phyloP scores from a whole-genome alignment of 1,140 invertebrate genomes.

The Scaptomyza montana region DNA sequence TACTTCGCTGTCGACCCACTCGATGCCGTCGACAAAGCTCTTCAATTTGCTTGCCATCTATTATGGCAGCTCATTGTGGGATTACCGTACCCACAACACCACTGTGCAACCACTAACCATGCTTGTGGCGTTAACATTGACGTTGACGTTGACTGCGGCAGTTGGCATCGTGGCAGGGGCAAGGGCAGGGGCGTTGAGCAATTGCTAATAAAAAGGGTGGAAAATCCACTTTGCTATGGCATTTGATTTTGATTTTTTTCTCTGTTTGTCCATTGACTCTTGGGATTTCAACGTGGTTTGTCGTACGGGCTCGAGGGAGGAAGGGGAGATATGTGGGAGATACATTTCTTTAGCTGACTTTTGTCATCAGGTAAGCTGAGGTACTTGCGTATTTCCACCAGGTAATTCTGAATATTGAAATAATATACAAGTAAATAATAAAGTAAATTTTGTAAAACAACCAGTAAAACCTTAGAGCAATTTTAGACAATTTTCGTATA shows the following conservation, averaged over 20 bases:
- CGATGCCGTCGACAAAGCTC: slow-evolving; percentile 77
- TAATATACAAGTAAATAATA: neutral
- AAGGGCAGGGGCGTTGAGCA: slow-evolving; percentile 38
- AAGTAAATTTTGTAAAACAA: no score
- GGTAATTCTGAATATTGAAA: slow-evolving; percentile 2
- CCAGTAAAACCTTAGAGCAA: no score
- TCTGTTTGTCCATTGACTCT: slow-evolving; percentile 53
- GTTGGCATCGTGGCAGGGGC: neutral
- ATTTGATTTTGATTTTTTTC: slow-evolving; percentile 82
- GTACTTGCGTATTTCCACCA: slow-evolving; percentile 7
- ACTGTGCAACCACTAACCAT: slow-evolving; percentile 25
- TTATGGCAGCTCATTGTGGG: slow-evolving; percentile 83
- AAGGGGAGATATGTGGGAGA: slow-evolving; percentile 23
- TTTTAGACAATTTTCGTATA: neutral
- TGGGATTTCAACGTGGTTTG: slow-evolving; percentile 39
- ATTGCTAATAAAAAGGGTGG: slow-evolving; percentile 83
- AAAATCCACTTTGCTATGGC: slow-evolving; percentile 83
- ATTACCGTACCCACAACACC: slow-evolving; percentile 61
- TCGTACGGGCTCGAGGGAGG: neutral
- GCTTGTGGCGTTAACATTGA: slow-evolving; percentile 6
- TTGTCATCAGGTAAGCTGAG: slow-evolving; percentile 65
- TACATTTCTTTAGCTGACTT: slow-evolving; percentile 58
- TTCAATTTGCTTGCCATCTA: slow-evolving; percentile 83
- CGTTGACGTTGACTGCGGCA: slow-evolving; percentile 17
- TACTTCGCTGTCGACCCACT: slow-evolving; percentile 20